Conservation (phyloP, 2,797 vertebrate species). For the Microctenopoma stevenorrisi region DNA sequence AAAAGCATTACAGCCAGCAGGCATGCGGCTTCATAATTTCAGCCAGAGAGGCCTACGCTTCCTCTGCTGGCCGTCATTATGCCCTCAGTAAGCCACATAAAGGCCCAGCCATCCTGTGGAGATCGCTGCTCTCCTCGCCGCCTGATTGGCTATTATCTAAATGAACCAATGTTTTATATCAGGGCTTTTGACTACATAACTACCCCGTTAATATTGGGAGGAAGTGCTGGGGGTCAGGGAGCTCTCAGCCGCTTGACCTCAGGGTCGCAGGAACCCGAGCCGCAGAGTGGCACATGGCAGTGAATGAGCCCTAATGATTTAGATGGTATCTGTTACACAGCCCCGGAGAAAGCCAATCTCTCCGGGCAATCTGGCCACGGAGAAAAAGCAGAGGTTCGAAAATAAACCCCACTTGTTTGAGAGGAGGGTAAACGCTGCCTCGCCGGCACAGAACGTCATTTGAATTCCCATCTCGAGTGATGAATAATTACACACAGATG, state of each 20-base stretch:
- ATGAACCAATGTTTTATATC: constrained; percentile 91
- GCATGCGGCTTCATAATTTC: constrained; percentile 81
- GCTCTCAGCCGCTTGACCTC: constrained; percentile 89
- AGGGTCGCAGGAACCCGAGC: constrained; percentile 89
- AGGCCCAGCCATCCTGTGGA: constrained; percentile 71
- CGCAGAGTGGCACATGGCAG: constrained; percentile 92
- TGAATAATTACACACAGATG: constrained; percentile 77
- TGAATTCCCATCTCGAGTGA: constrained; percentile 58
- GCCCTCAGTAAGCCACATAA: constrained; percentile 81
- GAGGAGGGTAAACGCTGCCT: constrained; percentile 47
- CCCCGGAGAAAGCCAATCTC: constrained; percentile 86
- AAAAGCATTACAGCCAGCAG: constrained; percentile 80
- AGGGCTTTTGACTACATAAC: constrained; percentile 85
- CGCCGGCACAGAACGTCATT: constrained; percentile 43
- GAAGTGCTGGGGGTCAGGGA: constrained; percentile 92
- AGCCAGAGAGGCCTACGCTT: constrained; percentile 78
- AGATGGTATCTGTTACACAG: constrained; percentile 97
- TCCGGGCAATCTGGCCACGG: constrained; percentile 88
- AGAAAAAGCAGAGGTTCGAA: constrained; percentile 83
- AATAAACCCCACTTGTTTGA: constrained; percentile 79
- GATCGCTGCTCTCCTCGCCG: constrained; percentile 66
- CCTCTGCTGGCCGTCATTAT: constrained; percentile 84
- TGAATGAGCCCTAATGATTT: constrained; percentile 95
- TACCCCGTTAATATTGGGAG: constrained; percentile 88
- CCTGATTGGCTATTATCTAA: constrained; percentile 83